phyloP scores from a whole-genome alignment of 2,797 vertebrate genomes.

The Spea hammondii region DNA sequence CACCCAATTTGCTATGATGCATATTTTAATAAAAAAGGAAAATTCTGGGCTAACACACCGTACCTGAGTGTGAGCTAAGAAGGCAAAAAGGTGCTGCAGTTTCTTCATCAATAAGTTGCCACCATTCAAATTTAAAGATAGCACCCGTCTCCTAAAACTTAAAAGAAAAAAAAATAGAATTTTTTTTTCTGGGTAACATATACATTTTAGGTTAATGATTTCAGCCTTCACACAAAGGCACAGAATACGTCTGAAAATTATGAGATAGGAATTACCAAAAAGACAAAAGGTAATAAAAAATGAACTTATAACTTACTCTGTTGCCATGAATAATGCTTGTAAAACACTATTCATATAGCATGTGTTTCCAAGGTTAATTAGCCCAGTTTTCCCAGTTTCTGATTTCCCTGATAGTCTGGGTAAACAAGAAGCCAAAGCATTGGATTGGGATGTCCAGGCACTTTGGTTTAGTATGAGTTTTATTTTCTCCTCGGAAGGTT shows the following conservation, averaged over 20 bases:
- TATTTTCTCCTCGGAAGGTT: conserved; percentile 91
- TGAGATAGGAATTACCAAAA: neutral
- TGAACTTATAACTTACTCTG: conserved; percentile 80
- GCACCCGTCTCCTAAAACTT: conserved; percentile 93
- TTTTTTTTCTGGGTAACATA: too few species aligned
- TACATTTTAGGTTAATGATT: neutral
- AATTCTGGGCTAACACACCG: neutral
- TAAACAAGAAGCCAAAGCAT: conserved; percentile 84
- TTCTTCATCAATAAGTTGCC: conserved; percentile 92
- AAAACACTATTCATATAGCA: conserved; percentile 99
- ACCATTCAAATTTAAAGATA: conserved; percentile 87
- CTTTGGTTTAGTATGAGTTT: conserved; percentile 93
- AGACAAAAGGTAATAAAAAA: neutral
- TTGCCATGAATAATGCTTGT: conserved; percentile 97
- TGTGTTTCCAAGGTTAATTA: conserved; percentile 96
- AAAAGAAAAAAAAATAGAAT: conserved; percentile 24
- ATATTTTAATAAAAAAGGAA: conserved; percentile 30
- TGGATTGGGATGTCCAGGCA: conserved; percentile 97
- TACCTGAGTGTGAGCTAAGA: conserved; percentile 97
- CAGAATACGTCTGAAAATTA: neutral
- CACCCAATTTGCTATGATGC: neutral
- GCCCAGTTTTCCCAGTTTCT: conserved; percentile 95
- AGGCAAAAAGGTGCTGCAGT: conserved; percentile 94
- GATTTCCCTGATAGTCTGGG: conserved; percentile 89
- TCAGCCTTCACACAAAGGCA: too few species aligned